These are phyloP conservation scores for Frankliniella intonsa DNA, from an alignment of 2,888 invertebrate species.

Conservation along the genomic window DNA sequence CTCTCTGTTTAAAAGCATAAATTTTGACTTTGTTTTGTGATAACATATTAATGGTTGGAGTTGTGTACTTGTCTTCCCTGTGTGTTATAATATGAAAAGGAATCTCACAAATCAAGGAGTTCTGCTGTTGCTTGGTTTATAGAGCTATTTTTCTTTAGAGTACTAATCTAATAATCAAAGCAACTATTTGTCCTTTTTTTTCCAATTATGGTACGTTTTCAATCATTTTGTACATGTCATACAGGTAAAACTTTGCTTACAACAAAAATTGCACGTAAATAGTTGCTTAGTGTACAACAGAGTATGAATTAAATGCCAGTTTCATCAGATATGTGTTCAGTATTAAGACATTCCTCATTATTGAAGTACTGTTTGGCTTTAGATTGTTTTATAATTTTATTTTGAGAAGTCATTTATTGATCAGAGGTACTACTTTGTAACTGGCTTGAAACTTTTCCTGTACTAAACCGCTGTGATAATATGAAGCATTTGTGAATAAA, in stretches of 20 bases:
- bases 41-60: neutral
- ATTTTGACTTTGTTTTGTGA: slow-evolving; percentile 1
- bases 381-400: neutral
- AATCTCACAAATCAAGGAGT: no score
- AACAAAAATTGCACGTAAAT: neutral
- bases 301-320: no score
- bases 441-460: neutral
- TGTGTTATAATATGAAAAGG: neutral
- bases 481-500: neutral
- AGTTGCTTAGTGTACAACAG: neutral
- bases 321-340: no score
- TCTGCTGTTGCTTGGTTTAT: neutral
- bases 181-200: neutral
- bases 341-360: no score
- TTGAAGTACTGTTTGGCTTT: neutral
- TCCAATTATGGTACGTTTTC: neutral
- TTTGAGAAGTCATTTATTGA: neutral
- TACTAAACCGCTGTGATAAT: slow-evolving; percentile 23
- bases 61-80: neutral
- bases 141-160: neutral
- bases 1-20: neutral
- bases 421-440: neutral
- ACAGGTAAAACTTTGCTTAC: neutral
- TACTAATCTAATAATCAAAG: neutral
- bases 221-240: neutral